Evolutionary conservation across 1,140 invertebrate species (phyloP).

Genomic region (Amyelois transitella): DNA sequence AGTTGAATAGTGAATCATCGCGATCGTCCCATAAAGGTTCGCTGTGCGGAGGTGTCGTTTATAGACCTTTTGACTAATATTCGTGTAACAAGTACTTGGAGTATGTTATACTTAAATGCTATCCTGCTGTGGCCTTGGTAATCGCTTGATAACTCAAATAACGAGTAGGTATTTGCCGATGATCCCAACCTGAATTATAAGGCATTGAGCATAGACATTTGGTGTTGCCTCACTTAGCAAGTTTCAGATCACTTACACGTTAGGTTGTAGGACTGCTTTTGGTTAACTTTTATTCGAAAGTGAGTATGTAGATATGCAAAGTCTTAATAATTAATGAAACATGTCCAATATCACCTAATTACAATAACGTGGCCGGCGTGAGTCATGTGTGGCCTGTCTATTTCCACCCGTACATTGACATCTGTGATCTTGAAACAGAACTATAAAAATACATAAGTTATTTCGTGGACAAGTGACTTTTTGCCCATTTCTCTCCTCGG

Average conservation of each 20-base stretch:
- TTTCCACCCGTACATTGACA: slow-evolving; percentile 2
- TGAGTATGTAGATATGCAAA: too few species aligned
- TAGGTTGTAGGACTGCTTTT: too few species aligned
- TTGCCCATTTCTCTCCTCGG: slow-evolving; percentile 45
- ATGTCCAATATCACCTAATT: background rate
- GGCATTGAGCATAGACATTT: too few species aligned
- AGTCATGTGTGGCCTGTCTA: background rate
- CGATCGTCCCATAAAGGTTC: background rate
- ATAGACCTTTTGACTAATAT: background rate
- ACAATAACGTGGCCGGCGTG: background rate
- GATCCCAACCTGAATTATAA: too few species aligned
- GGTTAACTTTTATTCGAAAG: too few species aligned
- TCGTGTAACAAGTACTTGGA: background rate
- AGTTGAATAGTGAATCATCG: too few species aligned
- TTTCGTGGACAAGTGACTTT: slow-evolving; percentile 11
- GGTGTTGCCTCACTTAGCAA: too few species aligned
- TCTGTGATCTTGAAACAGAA: slow-evolving; percentile 1
- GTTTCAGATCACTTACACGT: too few species aligned
- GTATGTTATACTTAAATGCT: background rate
- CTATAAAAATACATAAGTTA: slow-evolving; percentile 4
- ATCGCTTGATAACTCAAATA: too few species aligned
- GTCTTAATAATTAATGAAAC: background rate
- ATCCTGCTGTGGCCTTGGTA: background rate
- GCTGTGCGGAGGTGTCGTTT: background rate
- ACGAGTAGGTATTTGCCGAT: too few species aligned